Percentiles rank a stretch among this genome's conserved stretches.
These are phyloP conservation scores for Nothoprocta pentlandii DNA, from an alignment of 2,113 vertebrate genomes.

Conservation along the genomic window DNA sequence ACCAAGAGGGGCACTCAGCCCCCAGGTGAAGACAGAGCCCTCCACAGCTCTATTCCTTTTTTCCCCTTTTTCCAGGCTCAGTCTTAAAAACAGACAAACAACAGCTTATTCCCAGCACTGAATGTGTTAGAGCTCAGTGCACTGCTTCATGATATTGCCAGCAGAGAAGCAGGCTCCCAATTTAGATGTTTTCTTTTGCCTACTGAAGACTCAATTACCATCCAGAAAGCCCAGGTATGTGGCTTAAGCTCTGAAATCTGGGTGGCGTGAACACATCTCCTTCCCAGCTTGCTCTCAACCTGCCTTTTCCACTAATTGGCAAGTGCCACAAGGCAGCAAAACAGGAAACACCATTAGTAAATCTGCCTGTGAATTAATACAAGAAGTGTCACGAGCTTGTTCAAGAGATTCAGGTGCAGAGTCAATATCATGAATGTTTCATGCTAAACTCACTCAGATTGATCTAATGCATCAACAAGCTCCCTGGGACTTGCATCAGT, in stretches of 20 bases:
- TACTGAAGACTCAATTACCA: constrained; percentile 16
- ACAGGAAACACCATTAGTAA: background rate
- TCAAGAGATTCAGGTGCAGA: constrained; percentile 27
- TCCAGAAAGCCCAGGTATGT: constrained; percentile 1
- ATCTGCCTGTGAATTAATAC: background rate
- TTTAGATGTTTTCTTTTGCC: constrained; percentile 28
- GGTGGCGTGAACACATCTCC: background rate
- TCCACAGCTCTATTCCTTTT: background rate
- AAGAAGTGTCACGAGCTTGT: background rate
- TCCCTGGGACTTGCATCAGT: background rate
- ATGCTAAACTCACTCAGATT: background rate
- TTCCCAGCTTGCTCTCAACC: background rate
- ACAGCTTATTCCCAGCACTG: background rate
- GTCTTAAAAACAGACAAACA: background rate
- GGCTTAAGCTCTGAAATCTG: background rate
- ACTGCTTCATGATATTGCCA: background rate
- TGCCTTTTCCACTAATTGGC: constrained; percentile 15
- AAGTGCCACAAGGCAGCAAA: constrained; percentile 13
- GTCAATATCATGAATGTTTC: background rate
- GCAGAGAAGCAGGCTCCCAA: background rate
- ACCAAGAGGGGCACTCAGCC: background rate
- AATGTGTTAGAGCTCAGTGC: background rate
- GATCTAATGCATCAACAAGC: background rate
- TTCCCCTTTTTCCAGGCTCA: background rate
- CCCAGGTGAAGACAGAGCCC: background rate